Conservation (phyloP, 2,113 vertebrate species). For the Anoura caudifer region DNA sequence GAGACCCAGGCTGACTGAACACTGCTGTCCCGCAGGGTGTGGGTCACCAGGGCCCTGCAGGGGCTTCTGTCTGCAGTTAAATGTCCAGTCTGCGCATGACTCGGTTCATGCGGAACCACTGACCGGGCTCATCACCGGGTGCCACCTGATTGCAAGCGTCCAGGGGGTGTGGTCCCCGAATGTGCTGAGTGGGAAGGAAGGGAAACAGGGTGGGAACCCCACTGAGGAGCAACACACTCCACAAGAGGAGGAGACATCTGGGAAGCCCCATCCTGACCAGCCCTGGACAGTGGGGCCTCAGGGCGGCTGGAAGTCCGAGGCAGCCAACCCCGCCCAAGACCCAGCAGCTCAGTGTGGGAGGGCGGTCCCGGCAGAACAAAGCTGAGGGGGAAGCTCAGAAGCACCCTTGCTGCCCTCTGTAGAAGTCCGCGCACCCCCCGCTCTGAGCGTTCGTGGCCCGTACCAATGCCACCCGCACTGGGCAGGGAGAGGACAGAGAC, state of each 20-base stretch:
- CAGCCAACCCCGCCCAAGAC: not conserved
- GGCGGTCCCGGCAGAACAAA: fast-evolving
- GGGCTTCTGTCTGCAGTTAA: not conserved
- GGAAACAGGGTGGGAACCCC: too few relatives aligned
- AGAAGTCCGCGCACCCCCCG: not conserved
- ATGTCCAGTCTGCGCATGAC: not conserved
- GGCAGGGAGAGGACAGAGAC: too few relatives aligned
- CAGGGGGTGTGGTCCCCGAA: not conserved
- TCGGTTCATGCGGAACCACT: not conserved
- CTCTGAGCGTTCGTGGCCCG: fast-evolving
- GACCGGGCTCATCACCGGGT: not conserved
- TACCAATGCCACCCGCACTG: too few relatives aligned
- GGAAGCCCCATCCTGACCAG: not conserved
- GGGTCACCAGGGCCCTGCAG: not conserved
- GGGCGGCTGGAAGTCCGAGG: not conserved
- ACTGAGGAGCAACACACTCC: fast-evolving
- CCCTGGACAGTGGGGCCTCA: not conserved
- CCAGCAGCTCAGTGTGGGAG: not conserved
- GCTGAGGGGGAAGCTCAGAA: not conserved
- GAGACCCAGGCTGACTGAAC: not conserved
- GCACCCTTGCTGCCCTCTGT: not conserved
- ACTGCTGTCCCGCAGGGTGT: not conserved
- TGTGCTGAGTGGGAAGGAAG: too few relatives aligned
- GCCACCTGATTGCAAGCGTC: not conserved
- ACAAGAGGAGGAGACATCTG: not conserved